These are phyloP conservation scores for Hyperoplus lanceolatus DNA, from an alignment of 2,797 vertebrate species.

Conservation along the genomic window DNA sequence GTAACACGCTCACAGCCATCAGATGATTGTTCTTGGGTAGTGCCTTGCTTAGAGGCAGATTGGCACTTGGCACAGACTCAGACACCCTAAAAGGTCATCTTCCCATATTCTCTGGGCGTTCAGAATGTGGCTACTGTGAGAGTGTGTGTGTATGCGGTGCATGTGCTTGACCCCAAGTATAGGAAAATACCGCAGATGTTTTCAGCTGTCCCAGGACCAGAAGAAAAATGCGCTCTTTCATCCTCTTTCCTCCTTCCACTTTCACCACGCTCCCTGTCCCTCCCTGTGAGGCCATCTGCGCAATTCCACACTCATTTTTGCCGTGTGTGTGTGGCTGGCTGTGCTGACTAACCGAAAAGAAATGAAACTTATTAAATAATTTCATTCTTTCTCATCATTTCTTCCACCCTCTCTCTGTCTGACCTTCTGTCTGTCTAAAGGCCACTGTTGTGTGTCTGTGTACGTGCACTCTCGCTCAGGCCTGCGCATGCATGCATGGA, in stretches of 20 bases:
- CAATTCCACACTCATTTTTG: conserved; percentile 17
- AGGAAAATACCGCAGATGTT: conserved; percentile 76
- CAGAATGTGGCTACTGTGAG: conserved; percentile 39
- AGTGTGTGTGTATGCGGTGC: conserved; percentile 41
- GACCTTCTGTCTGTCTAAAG: conserved; percentile 72
- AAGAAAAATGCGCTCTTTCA: conserved; percentile 79
- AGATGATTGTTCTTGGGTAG: conserved; percentile 8
- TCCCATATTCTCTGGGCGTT: conserved; percentile 49
- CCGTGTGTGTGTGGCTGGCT: not conserved
- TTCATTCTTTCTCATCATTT: conserved; percentile 51
- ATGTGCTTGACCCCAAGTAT: conserved; percentile 50
- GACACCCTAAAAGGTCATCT: conserved; percentile 58
- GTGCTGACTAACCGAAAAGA: conserved; percentile 43
- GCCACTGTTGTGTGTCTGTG: conserved; percentile 46
- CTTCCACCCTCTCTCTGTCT: conserved; percentile 60
- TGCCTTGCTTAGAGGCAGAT: conserved; percentile 53
- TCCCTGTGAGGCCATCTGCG: conserved; percentile 36
- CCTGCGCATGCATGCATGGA: not conserved
- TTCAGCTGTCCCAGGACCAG: conserved; percentile 65
- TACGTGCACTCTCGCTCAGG: not conserved
- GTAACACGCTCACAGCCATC: not conserved
- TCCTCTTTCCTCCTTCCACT: conserved; percentile 62
- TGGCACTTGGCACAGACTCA: conserved; percentile 21
- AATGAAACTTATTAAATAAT: conserved; percentile 55
- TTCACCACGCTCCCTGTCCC: conserved; percentile 49